Conservation (phyloP, 2,113 vertebrate species). For the Sitta europaea region DNA sequence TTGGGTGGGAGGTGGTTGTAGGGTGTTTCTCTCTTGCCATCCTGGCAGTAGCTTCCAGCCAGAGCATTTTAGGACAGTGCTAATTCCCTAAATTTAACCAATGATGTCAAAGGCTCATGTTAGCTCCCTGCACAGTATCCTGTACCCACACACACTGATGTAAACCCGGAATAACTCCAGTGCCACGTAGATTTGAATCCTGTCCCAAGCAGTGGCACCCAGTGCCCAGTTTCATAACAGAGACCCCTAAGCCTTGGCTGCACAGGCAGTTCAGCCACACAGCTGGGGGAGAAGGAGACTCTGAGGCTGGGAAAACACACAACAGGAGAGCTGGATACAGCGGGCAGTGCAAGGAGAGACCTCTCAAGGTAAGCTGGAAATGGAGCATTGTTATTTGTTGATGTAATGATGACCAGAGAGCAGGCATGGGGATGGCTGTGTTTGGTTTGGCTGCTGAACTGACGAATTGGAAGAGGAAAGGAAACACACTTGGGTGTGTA, state of each 20-base stretch:
- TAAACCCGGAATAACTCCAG: not conserved
- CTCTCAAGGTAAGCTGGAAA: not conserved
- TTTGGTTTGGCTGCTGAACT: conserved; percentile 17
- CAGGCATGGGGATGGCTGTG: not conserved
- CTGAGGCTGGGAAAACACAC: not conserved
- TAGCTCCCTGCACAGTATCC: not conserved
- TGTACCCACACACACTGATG: not conserved
- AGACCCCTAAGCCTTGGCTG: not conserved
- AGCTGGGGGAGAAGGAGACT: rapidly evolving
- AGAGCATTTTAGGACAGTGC: not conserved
- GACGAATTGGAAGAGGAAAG: not conserved
- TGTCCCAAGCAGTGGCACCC: not conserved
- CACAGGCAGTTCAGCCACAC: not conserved
- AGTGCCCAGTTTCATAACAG: not conserved
- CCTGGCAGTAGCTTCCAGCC: not conserved
- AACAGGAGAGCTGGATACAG: not conserved
- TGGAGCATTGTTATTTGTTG: not conserved
- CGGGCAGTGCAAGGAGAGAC: not conserved
- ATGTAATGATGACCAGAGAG: not conserved
- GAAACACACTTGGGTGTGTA: not conserved
- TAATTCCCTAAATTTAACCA: conserved; percentile 24
- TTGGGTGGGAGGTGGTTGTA: not conserved
- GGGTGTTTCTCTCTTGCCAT: not conserved
- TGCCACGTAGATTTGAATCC: not conserved
- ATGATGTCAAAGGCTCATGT: conserved; percentile 23